Base-by-base conservation (phyloP, 2,888 invertebrate species). In the Lacanobia wlatinum region DNA sequence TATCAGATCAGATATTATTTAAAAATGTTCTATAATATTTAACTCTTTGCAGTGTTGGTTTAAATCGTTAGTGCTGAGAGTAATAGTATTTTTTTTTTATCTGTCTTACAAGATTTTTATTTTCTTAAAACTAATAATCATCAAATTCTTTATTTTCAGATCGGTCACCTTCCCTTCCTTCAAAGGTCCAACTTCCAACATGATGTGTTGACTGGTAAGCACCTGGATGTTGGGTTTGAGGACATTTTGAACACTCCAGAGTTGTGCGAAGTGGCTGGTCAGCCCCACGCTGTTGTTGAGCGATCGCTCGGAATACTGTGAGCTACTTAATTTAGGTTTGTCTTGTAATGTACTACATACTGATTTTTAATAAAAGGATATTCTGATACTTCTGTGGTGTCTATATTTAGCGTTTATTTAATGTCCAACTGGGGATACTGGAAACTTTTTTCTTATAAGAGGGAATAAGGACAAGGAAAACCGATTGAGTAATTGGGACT, bases 241-340 rank as follows among this genome's bases (percentile, higher is more conserved):
- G 98, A 98, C 90, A 97, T 98, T 83, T 96, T 98, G 71, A 98
- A 98, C 87, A 96, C 97, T 21, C 94, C 97, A 10, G 98, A 98
- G 83, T 96, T 97, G 85, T 96, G 96, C 81, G 98, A 98, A 96
- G 95, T 97, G 64, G 96, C 97, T 89, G 97, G 98, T 16, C 98
- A 98, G 80, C 98, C 99, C 7, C 98, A 99, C 93, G 98, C 98
- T 56, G 96, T 98, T 69, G 96, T 98, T 74, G 99, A 99, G 92
- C 97, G 97, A 89, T 97, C 97, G 66, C 94, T 98, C 62, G 97
- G 98, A 76, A 94, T 98, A 90, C 93, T 96, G 74, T 96, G 87
- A 93, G 84, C 78, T 82, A 76, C 64, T 79, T 87, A 83, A 76
- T 73, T 84, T 84, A 84, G 62, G 74, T 84, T 73, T 82, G 23